Base-by-base conservation (phyloP, 2,888 invertebrate species). In the Liopterus haemorrhoidalis region DNA sequence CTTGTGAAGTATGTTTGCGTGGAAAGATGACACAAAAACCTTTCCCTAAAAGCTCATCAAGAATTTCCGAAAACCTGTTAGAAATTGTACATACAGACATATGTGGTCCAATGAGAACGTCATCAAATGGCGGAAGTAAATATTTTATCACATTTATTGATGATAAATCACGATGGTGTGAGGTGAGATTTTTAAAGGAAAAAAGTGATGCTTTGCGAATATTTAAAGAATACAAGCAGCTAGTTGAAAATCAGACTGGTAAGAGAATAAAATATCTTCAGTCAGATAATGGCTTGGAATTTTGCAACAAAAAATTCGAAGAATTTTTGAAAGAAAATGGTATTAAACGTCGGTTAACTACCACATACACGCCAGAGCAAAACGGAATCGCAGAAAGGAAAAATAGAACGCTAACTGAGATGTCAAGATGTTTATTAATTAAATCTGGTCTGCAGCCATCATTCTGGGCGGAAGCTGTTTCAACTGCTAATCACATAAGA, bases 1-100 rank as follows among this genome's bases (percentile, higher is more conserved):
- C n/a, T n/a, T n/a, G n/a, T n/a, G n/a, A n/a, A n/a, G n/a, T n/a
- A 28, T 46, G 46, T 20, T 11, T 30, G 8, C 19, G 15, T 3
- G 46, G 46, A 21, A 46, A 46, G 11, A 31, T 46, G 41, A 21
- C 39, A 8, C 2, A 11, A 2, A 4, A 5, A 8, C 21, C 31
- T 2, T 41, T 47, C 19, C 12, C 20, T 5, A 12, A 19, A 16
- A 15, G 14, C n/a, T 15, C 35, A 9, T 11, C 22, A 22, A 33
- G 27, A 19, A 24, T 37, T 22, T n/a, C 20, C 8, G 21, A 48
- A 21, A n/a, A n/a, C n/a, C 6, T 25, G 25, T 25, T 54, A 15
- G 55, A 57, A 8, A 50, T 56, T 6, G 43, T 56, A 2, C 53
- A 55, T 24, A 50, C 49, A 1, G 56, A 55, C 28, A 42, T 59